Conservation (phyloP, 2,113 vertebrate species). For the human (Homo sapiens) region GRCh38 chr16:49625501-49626000, state of each 20-base stretch:
- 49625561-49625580: constrained; percentile 7
- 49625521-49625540: constrained; percentile 46
- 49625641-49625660: not conserved
- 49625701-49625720: constrained; percentile 70
- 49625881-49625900: constrained; percentile 83
- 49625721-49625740: constrained; percentile 51
- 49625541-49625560: not conserved
- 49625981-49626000: constrained; percentile 63
- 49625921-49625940: constrained; percentile 80
- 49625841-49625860: constrained; percentile 84
- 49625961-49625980: constrained; percentile 76
- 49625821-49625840: constrained; percentile 82
- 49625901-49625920: constrained; percentile 77
- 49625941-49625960: constrained; percentile 83
- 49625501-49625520: constrained; percentile 46
- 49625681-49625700: constrained; percentile 55
- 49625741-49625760: constrained; percentile 30
- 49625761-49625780: constrained; percentile 80
- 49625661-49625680: not conserved
- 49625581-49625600: constrained; percentile 49
- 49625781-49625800: constrained; percentile 80
- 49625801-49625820: constrained; percentile 78
- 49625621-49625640: not conserved
- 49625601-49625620: not conserved
- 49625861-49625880: constrained; percentile 84